Conservation (phyloP, 2,113 vertebrate genomes). For the Callithrix jacchus region DNA sequence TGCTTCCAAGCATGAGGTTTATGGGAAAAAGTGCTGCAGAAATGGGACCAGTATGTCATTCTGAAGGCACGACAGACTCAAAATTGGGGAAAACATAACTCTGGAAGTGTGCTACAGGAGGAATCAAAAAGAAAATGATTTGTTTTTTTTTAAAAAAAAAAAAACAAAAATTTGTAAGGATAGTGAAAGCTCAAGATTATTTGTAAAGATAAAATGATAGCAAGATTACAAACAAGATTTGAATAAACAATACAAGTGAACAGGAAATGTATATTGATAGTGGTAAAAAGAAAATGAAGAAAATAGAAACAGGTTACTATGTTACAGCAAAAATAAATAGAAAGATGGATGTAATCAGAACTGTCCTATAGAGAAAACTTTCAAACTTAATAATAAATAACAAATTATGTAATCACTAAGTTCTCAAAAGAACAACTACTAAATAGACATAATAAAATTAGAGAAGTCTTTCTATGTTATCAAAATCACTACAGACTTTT, state of each 20-base stretch:
- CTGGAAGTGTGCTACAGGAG: neutral
- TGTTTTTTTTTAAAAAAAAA: neutral
- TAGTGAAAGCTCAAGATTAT: neutral
- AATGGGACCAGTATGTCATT: neutral
- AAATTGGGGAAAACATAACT: neutral
- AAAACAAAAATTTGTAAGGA: neutral
- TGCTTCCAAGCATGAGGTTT: neutral
- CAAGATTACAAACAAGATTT: neutral
- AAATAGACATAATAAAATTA: neutral
- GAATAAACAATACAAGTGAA: neutral
- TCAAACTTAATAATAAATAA: neutral
- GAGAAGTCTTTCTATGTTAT: neutral
- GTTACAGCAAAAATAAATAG: neutral
- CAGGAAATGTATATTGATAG: neutral
- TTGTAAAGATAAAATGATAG: neutral
- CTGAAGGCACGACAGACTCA: neutral
- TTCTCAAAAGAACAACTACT: neutral
- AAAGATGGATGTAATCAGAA: neutral
- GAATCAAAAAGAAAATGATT: neutral
- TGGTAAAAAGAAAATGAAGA: neutral
- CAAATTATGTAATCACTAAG: neutral
- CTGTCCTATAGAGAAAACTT: neutral
- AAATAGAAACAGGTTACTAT: neutral
- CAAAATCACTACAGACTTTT: neutral
- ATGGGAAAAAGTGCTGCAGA: neutral